Evolutionary conservation across 2,888 invertebrate genomes (phyloP), one percentile per base, ranked within the genome.

Genomic region (Sarcophaga rosellei): DNA sequence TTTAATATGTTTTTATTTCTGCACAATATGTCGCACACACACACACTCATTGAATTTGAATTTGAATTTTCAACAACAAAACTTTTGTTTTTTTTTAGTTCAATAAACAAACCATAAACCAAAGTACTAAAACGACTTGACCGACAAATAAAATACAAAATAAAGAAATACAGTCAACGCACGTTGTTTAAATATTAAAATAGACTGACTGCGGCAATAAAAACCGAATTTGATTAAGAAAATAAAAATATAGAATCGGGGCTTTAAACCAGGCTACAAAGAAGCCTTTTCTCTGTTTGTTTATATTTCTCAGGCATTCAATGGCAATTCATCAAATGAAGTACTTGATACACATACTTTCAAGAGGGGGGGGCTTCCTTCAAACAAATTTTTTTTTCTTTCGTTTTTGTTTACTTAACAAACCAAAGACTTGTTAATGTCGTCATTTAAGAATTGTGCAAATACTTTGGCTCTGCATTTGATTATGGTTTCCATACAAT

Each of bases 401-500:
- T 74, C 47, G 11, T 4, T 45, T 53, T 69, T 69, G 68, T 72
- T 53, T 70, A 23, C 59, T 72, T 72, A 6, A 35, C 35, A 35
- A 35, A 10, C 35, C n/a, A 12, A 5, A 21, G 47, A 68, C 69
- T 80, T 63, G 57, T 57, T 21, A 53, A 72, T 72, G 72, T 80
- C 59, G 45, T 74, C 45, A n/a, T 5, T 3, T 62, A 53, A 79
- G 78, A 79, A 65, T 74, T 79, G 57, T 74, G 69, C 72, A 82
- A 77, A 83, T 74, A 70, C 23, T 84, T 3, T 3, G 12, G 15
- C 53, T 15, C 2, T 15, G 53, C 53, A 15, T 53, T 15, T 15
- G 53, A 35, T 35, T 35, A 35, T 35, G 35, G 35, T 1, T 10
- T 10, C 35, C 35, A 35, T 35, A 35, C 35, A 35, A 35, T 35